Base-by-base conservation (phyloP, 2,888 invertebrate species). In the Dynastes hyllus region DNA sequence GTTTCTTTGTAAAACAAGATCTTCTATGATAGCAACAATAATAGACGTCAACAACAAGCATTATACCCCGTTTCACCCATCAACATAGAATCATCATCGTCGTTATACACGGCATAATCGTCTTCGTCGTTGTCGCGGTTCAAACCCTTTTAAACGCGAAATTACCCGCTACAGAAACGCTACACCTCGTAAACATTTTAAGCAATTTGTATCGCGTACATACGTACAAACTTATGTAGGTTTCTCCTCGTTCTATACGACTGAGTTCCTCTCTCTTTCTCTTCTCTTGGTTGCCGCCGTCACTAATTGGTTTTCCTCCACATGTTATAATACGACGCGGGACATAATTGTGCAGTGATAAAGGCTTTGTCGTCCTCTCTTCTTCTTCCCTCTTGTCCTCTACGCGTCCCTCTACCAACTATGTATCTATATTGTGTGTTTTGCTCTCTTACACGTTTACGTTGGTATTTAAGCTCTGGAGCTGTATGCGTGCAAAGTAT, bases 261-360 rank as follows among this genome's bases (percentile, higher is more conserved):
- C 85, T 86, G 69, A 13, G 11, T 69, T 6, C 16, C 50, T 16
- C 66, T 84, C 84, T 45, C 11, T 45, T 11, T 8, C 45, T 45
- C 45, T 45, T 8, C 45, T 45, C 45, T 45, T 11, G 8, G 11
- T 45, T 45, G 45, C 45, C 45, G 45, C 87, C 87, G 85, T 87
- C 88, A 87, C 88, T 88, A 88, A 88, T 88, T 88, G 88, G 87
- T 88, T 87, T 87, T 86, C 86, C 85, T 86, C 87, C 87, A 87
- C 87, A 88, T 87, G 88, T 88, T 88, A 88, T 88, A 88, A 88
- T 88, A 87, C 85, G 87, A 88, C 88, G 86, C 86, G 86, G 86
- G 86, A 87, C 87, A 87, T 87, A 88, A 88, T 88, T 88, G 88
- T 87, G 86, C 87, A 86, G 84, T 87, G 88, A 88, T 88, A 88